A percentile compares a stretch with the other conserved stretches of the same genome.
Evolutionary conservation across 35 echinoderm and acorn worm species (phyloP).

Genomic region (Ptychodera flava): DNA sequence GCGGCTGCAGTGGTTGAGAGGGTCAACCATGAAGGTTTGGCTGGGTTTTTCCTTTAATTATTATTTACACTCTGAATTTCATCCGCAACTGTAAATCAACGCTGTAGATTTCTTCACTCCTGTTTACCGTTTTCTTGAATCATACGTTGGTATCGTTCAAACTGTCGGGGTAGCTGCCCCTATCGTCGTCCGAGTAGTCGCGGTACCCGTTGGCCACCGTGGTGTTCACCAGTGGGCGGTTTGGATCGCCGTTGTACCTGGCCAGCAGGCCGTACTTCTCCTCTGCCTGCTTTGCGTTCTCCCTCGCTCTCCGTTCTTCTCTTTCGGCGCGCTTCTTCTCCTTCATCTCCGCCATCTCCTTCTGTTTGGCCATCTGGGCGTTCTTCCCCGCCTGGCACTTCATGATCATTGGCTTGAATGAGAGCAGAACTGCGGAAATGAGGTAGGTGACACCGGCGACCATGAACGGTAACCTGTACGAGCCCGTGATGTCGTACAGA

Average conservation of each 20-base stretch:
- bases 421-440: not conserved
- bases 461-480: not conserved
- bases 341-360: not conserved
- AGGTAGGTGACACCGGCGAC: not conserved
- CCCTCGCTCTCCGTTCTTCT: not conserved
- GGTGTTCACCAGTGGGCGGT: not conserved
- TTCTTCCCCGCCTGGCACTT: not conserved
- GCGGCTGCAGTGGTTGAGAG: too few species aligned
- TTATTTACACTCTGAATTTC: too few species aligned
- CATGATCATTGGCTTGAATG: not conserved
- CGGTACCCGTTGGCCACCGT: not conserved
- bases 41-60: too few species aligned
- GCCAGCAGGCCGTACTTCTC: not conserved
- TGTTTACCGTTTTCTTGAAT: too few species aligned
- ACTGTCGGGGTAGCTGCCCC: not conserved
- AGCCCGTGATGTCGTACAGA: not conserved
- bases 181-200: not conserved
- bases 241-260: not conserved
- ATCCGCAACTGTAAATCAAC: too few species aligned
- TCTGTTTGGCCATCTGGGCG: not conserved
- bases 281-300: too few species aligned
- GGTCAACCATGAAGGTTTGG: too few species aligned
- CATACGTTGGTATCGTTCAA: not conserved
- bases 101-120: too few species aligned
- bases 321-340: not conserved